phyloP scores from a whole-genome alignment of 1,140 invertebrate species.

The Arctopsyche grandis region DNA sequence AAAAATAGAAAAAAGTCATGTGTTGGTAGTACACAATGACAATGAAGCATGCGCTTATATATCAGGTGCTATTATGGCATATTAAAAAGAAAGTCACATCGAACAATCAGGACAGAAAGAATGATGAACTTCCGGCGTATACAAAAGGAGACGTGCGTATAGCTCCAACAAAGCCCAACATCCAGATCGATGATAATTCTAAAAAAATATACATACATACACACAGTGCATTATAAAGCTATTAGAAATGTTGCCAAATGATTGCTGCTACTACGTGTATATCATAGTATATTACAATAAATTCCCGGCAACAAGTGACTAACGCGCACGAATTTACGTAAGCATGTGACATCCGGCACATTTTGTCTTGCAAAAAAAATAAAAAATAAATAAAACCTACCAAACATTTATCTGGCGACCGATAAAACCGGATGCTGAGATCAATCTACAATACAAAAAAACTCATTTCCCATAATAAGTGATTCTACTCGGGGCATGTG shows the following conservation, averaged over 20 bases:
- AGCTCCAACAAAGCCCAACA: neutral
- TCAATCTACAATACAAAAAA: slow-evolving; percentile 49
- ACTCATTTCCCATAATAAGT: slow-evolving; percentile 53
- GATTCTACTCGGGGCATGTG: slow-evolving; percentile 47
- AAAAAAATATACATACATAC: slow-evolving; percentile 12
- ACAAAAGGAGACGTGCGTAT: neutral
- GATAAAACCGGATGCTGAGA: slow-evolving; percentile 50
- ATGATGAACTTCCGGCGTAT: slow-evolving; percentile 5
- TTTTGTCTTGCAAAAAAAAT: slow-evolving; percentile 54
- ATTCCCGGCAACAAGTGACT: slow-evolving; percentile 6
- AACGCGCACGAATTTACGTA: slow-evolving; percentile 27
- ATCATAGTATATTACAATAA: neutral
- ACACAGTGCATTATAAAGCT: slow-evolving; percentile 23
- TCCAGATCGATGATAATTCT: neutral
- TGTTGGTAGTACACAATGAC: too few species aligned
- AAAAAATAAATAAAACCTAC: neutral
- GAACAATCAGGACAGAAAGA: slow-evolving; percentile 5
- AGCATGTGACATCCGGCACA: slow-evolving; percentile 49
- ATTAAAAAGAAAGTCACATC: neutral
- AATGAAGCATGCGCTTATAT: too few species aligned
- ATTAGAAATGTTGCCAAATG: slow-evolving; percentile 30
- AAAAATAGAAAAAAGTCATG: too few species aligned
- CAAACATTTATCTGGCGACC: slow-evolving; percentile 38
- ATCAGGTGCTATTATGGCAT: too few species aligned
- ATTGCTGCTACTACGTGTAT: neutral